Evolutionary conservation across 2,888 invertebrate species (phyloP), one percentile per base, ranked within the genome.

Genomic region (Luperina testacea): DNA sequence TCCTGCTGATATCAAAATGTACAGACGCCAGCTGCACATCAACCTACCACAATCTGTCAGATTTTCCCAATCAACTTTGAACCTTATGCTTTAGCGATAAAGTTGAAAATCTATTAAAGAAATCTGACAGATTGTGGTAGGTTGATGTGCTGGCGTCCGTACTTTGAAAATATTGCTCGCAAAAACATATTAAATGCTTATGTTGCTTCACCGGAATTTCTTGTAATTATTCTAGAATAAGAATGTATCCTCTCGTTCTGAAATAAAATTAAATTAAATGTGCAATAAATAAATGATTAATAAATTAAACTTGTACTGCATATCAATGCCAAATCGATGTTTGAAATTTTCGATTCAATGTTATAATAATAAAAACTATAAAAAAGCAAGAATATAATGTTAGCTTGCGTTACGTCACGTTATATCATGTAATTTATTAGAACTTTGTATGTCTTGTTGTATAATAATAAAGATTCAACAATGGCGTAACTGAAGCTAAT

Each of bases 241-340:
- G 90, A 90, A 88, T 92, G 90, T 94, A 94, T 92, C 92, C 90
- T 88, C 88, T 87, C 85, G 87, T 90, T 90, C 90, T 92, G 89
- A 90, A 93, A 91, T 84, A 76, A 86, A 84, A 80, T 93, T 87
- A 93, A 91, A 92, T 91, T 90, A 90, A 90, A 92, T 93, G 96
- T 96, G 96, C 96, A 96, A 96, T 96, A 96, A 94, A 85, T 92
- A 92, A 91, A 93, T 92, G 89, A 92, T 91, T 92, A 93, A 90
- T 91, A 92, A 92, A 93, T 93, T 90, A 91, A 90, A 91, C 91
- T 85, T 90, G 90, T 93, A 92, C 92, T 93, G 95, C 96, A 96
- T 96, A 96, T 96, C 96, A 95, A 95, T 94, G 94, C 95, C 95
- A 96, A 95, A 95, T 93, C 92, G 92, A 94, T 92, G 92, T 93